Base-by-base conservation (phyloP, 2,797 vertebrate genomes). In the Girardinus metallicus region DNA sequence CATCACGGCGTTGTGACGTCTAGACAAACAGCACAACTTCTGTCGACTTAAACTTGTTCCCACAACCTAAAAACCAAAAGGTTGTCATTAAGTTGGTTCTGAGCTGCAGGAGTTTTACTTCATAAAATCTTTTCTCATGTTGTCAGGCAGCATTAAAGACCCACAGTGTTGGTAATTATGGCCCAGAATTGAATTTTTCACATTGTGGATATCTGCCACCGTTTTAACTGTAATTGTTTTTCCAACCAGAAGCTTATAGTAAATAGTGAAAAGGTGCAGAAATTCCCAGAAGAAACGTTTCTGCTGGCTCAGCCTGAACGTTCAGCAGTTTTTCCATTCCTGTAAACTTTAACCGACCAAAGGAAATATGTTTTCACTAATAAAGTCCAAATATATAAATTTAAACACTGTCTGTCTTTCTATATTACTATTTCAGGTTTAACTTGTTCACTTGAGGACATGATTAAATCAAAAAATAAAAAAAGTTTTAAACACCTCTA, bases 291-390 rank as follows among this genome's bases (percentile, higher is more conserved):
- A 87, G 78, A 78, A 77, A 62, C 62, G 80, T 77, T 72, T 84
- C 83, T 75, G 88, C 86, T 92, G 91, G 86, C 81, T 90, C 88
- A 23, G 36, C 80, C 75, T 78, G 75, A 88, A 88, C 90, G 79
- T 64, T 84, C 47, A 85, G 55, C 78, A 77, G 75, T 77, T 21
- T 53, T 34, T n/a, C 10, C 60, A 71, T 70, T 21, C 51, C 55
- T 78, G 34, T 3, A 39, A 73, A 51, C 66, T 26, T 41, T 79
- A 62, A 10, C 64, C 82, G 11, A 68, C 9, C 12, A 26, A 12
- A 41, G 10, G 39, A 41, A 66, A 39, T 1, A 41, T 34, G 15
- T 34, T 34, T 21, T 34, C 60, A 36, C 16, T 34, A 31, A 34
- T 34, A 62, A 62, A 3, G 29, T 62, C 60, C 15, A 62, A 31